phyloP scores from a whole-genome alignment of 2,113 vertebrate genomes.

The Telmatochromis brachygnathus region DNA sequence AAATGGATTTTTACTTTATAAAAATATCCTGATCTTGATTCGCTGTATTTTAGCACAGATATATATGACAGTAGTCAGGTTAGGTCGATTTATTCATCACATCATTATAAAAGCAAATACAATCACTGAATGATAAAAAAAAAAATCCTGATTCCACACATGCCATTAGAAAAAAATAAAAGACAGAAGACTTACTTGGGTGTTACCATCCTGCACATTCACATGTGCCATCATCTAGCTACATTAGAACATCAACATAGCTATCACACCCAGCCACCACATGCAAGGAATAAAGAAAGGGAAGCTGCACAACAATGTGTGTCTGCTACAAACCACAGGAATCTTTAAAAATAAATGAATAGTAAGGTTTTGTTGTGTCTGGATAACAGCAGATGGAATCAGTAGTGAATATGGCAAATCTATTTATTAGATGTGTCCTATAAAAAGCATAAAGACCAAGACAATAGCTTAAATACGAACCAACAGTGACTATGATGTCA shows the following conservation, averaged over 20 bases:
- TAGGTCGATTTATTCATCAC: background rate
- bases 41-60: background rate
- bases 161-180: background rate
- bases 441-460: background rate
- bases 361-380: background rate
- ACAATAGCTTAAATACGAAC: background rate
- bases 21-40: background rate
- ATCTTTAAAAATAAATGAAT: background rate
- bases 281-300: background rate
- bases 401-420: background rate
- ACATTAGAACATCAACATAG: background rate
- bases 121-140: background rate
- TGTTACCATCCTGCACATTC: background rate
- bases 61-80: background rate
- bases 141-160: background rate
- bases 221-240: background rate
- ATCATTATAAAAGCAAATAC: background rate
- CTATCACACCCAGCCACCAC: background rate
- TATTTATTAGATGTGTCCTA: background rate
- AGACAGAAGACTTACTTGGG: background rate
- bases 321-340: background rate
- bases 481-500: background rate
- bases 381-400: background rate
- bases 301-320: background rate
- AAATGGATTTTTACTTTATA: background rate